Conservation (phyloP, 1,140 invertebrate species). For the Drosophila sturtevanti region DNA sequence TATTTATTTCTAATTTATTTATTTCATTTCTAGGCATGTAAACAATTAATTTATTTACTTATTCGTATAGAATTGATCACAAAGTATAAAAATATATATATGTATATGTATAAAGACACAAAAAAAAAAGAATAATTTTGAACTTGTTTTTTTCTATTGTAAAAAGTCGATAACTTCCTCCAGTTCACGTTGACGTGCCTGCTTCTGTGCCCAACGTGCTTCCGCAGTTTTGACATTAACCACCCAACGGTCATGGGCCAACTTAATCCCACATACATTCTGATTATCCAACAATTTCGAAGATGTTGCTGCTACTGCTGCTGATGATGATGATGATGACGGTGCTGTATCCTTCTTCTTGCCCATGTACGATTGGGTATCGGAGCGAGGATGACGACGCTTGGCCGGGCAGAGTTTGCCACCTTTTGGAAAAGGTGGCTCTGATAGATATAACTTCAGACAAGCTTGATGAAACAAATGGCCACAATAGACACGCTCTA, state of each 20-base stretch:
- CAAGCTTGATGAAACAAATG: conserved; percentile 90
- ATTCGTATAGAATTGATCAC: conserved; percentile 64
- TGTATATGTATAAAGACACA: conserved; percentile 15
- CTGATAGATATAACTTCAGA: conserved; percentile 88
- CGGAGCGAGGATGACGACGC: conserved; percentile 73
- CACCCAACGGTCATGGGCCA: conserved; percentile 91
- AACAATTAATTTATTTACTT: conserved; percentile 73
- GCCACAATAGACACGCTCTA: conserved; percentile 90
- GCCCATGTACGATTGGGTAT: conserved; percentile 72
- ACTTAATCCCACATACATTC: conserved; percentile 85
- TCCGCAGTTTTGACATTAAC: conserved; percentile 88
- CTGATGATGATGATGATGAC: not conserved
- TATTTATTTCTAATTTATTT: conserved; percentile 44
- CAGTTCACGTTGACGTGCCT: conserved; percentile 89
- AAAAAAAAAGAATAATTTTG: not conserved
- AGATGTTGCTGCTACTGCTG: not conserved
- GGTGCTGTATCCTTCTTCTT: not conserved
- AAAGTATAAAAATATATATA: conserved; percentile 51
- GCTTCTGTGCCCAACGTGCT: conserved; percentile 90
- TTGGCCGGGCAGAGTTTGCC: conserved; percentile 84
- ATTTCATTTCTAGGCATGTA: conserved; percentile 64
- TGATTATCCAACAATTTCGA: conserved; percentile 26
- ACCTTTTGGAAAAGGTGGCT: conserved; percentile 87
- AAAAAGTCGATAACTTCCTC: conserved; percentile 90
- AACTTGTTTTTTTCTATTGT: conserved; percentile 64